Evolutionary conservation across 2,113 vertebrate species (phyloP).

Genomic region (Orthochromis indermauri): DNA sequence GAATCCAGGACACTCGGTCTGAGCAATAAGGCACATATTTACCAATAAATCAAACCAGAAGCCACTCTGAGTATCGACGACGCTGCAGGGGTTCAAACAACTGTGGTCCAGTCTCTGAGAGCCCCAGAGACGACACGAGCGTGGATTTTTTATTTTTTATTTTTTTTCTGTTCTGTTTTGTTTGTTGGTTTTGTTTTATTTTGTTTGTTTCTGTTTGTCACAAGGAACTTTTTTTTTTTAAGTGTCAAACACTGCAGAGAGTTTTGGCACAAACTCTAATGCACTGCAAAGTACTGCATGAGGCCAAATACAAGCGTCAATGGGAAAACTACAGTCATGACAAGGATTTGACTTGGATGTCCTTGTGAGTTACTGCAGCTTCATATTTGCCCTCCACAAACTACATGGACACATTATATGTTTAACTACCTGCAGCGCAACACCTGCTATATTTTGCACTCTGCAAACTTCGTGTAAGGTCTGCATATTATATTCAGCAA

Average conservation of each 20-base stretch:
- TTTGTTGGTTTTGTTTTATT: not conserved
- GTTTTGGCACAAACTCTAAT: not conserved
- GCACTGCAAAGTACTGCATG: not conserved
- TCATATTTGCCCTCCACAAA: not conserved
- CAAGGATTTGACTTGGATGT: not conserved
- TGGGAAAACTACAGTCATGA: not conserved
- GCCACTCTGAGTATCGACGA: not conserved
- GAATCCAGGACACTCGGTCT: not conserved
- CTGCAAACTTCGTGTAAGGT: not conserved
- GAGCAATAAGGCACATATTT: constrained; percentile 26
- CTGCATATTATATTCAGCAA: not conserved
- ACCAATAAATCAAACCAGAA: not conserved
- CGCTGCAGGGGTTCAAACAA: not conserved
- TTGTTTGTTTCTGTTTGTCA: not conserved
- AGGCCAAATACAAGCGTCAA: not conserved
- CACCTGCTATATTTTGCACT: not conserved
- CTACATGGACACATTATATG: not conserved
- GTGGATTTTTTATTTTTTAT: not conserved
- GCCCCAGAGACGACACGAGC: not conserved
- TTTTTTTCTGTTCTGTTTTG: accelerated
- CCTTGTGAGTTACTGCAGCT: not conserved
- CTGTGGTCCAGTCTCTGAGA: not conserved
- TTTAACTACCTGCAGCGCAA: not conserved
- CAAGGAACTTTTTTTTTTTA: not conserved
- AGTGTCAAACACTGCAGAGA: not conserved